These are phyloP conservation scores for Aleiodes leptofemur DNA, from an alignment of 2,888 invertebrate genomes.

Conservation along the genomic window DNA sequence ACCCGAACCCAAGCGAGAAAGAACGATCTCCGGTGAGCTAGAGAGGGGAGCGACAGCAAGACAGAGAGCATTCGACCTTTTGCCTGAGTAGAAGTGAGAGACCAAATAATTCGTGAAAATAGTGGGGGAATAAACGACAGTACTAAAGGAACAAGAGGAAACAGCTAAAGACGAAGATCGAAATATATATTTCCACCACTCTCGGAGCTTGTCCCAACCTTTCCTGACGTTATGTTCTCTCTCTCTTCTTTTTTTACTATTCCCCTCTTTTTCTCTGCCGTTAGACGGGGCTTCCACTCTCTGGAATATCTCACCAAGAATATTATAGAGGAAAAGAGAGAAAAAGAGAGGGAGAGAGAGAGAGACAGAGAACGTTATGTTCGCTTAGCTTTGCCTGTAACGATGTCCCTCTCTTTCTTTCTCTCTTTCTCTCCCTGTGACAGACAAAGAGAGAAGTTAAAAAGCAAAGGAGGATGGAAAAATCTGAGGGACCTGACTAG, in stretches of 20 bases:
- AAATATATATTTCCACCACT: conserved; percentile 49
- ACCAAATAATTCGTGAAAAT: conserved; percentile 39
- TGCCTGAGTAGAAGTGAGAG: conserved; percentile 35
- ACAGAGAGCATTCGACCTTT: not conserved
- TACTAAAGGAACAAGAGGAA: conserved; percentile 39
- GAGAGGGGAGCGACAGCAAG: conserved; percentile 23
- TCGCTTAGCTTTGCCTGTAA: conserved; percentile 59
- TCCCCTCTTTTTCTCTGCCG: conserved; percentile 47
- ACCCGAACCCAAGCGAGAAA: conserved; percentile 30
- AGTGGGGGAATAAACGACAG: conserved; percentile 45
- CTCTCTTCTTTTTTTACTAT: conserved; percentile 25
- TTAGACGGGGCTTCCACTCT: conserved; percentile 62
- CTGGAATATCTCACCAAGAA: conserved; percentile 71
- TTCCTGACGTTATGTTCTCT: conserved; percentile 41
- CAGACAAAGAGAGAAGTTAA: conserved; percentile 37
- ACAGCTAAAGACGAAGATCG: conserved; percentile 52
- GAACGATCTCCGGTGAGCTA: not conserved
- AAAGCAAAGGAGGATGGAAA: conserved; percentile 47
- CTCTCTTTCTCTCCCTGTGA: not conserved
- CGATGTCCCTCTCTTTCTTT: conserved; percentile 42
- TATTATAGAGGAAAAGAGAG: conserved; percentile 66
- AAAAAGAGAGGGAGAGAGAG: not conserved
- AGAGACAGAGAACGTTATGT: conserved; percentile 53
- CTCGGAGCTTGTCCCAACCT: conserved; percentile 46
- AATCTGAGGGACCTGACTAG: conserved; percentile 36